Base-by-base conservation (phyloP, 2,797 vertebrate species). In the Lycodopsis pacificus region DNA sequence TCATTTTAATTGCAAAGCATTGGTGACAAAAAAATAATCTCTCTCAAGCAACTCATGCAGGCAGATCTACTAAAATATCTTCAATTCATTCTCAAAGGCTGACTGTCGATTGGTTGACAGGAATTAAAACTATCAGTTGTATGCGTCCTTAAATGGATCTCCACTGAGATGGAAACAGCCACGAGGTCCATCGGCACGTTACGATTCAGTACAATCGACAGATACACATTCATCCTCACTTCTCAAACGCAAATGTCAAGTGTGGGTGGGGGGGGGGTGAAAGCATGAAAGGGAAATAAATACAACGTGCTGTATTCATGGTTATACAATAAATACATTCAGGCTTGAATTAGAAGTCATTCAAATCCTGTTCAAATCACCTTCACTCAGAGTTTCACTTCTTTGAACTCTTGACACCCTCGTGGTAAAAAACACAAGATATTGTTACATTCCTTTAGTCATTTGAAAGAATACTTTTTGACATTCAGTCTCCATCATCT, bases 361-460 rank as follows among this genome's bases (percentile, higher is more conserved):
- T 71, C 57, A 82, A 81, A 70, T 46, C 36, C n/a, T 66, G 10
- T 27, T 69, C 66, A 73, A 9, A 32, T 40, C 61, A 51, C 15
- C 4, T 36, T 57, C 10, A 49, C 30, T 63, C 48, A 61, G n/a
- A 65, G 51, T 40, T 68, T 56, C 25, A 19, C 10, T 20, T 59
- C 10, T 56, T 80, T 67, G 7, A n/a, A 38, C 36, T 57, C 42
- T 40, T 58, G 30, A 34, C 12, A 32, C 12, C 20, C 14, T 46
- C 27, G 7, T 54, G 14, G 30, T 46, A 36, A 66, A 75, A 7
- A 64, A 70, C 2, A 64, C 17, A 57, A 44, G 44, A 32, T 14
- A 69, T 5, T 30, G 27, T 62, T 77, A 82, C 66, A 83, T 77
- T 86, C 53, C n/a, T 71, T 75, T 22, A 86, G 65, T 81, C 63